These are phyloP conservation scores for Paralichthys olivaceus DNA, from an alignment of 2,113 vertebrate species.

Conservation along the genomic window DNA sequence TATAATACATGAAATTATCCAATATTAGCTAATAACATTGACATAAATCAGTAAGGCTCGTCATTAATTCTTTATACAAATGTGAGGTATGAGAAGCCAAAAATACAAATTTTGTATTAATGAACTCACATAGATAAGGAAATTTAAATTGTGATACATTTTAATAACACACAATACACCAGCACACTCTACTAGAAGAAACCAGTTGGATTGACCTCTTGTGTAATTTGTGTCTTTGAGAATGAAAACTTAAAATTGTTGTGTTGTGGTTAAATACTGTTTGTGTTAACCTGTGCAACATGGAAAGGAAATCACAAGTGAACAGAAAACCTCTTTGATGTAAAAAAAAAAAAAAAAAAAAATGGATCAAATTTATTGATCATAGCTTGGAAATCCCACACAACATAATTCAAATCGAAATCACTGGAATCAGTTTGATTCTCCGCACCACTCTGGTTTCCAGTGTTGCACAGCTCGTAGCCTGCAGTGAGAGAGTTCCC, in stretches of 20 bases:
- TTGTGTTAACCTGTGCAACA: conserved; percentile 68
- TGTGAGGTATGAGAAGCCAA: background rate
- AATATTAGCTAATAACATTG: background rate
- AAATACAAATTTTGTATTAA: background rate
- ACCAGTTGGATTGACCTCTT: conserved; percentile 80
- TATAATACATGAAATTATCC: too few species aligned
- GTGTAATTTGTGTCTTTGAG: conserved; percentile 72
- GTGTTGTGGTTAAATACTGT: conserved; percentile 39
- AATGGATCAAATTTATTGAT: background rate
- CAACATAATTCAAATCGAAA: background rate
- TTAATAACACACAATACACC: background rate
- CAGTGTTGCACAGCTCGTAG: conserved; percentile 50
- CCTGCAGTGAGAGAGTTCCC: conserved; percentile 5
- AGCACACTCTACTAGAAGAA: conserved; percentile 19
- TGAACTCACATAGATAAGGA: background rate
- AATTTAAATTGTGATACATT: background rate
- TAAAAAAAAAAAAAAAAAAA: background rate
- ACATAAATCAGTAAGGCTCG: background rate
- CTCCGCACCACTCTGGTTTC: conserved; percentile 50
- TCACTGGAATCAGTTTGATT: background rate
- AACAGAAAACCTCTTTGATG: background rate
- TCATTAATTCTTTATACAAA: background rate
- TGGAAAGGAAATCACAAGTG: conserved; percentile 60
- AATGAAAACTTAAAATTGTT: conserved; percentile 64
- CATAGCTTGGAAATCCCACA: background rate